phyloP scores from a whole-genome alignment of 2,797 vertebrate genomes.

The Malacoctenus gilli region DNA sequence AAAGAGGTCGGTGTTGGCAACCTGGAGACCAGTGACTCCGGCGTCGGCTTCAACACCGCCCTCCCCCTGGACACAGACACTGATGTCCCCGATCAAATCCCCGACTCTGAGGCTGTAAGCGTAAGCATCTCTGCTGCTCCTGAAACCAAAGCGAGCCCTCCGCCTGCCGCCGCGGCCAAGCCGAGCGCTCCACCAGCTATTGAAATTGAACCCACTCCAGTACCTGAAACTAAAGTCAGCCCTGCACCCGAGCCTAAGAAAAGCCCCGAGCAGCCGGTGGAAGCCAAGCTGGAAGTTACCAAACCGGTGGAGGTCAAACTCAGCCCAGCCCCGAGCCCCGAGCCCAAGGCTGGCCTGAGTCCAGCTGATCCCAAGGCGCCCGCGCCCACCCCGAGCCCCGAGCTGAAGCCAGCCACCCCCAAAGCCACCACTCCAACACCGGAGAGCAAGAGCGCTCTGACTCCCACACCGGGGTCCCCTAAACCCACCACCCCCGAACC shows the following conservation, averaged over 20 bases:
- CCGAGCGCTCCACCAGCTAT: constrained; percentile 55
- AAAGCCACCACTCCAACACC: constrained; percentile 66
- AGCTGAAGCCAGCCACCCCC: constrained; percentile 55
- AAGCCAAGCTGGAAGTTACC: constrained; percentile 62
- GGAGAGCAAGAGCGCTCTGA: constrained; percentile 53
- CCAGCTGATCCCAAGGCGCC: constrained; percentile 36
- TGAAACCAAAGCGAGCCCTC: constrained; percentile 61
- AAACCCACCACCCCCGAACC: constrained; percentile 72
- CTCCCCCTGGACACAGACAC: constrained; percentile 86
- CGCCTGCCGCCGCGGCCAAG: constrained; percentile 46
- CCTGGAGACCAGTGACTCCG: constrained; percentile 85
- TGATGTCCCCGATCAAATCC: constrained; percentile 76
- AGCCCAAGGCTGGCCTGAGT: constrained; percentile 57
- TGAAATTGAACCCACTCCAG: constrained; percentile 58
- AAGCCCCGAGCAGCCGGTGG: constrained; percentile 53
- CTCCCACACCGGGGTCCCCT: constrained; percentile 53
- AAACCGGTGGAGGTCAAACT: constrained; percentile 68
- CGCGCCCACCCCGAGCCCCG: constrained; percentile 51
- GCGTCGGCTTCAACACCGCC: constrained; percentile 84
- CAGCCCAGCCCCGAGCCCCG: constrained; percentile 67
- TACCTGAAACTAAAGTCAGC: constrained; percentile 55
- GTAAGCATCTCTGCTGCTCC: constrained; percentile 63
- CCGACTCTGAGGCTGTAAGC: constrained; percentile 72
- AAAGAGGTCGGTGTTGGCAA: constrained; percentile 82
- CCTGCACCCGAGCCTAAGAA: constrained; percentile 58